Percentiles rank a stretch among this genome's conserved stretches.
Evolutionary conservation across 2,113 vertebrate species (phyloP).

Genomic region (Gyps fulvus): DNA sequence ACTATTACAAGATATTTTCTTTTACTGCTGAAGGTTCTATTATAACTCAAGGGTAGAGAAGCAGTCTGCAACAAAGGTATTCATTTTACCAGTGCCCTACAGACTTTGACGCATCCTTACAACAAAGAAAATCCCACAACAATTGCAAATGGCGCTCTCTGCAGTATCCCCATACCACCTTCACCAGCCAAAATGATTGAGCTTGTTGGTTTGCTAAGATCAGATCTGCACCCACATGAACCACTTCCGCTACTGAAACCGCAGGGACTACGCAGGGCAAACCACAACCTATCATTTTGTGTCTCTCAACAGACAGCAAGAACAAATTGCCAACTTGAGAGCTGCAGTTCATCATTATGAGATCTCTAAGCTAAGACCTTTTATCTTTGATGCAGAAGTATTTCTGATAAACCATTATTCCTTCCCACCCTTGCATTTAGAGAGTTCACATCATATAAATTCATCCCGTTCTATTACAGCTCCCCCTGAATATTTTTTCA

Average conservation of each 20-base stretch:
- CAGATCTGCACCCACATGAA: constrained; percentile 68
- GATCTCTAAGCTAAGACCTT: neutral
- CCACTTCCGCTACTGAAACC: constrained; percentile 70
- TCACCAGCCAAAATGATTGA: neutral
- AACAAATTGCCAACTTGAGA: neutral
- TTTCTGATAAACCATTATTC: neutral
- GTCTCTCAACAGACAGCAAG: neutral
- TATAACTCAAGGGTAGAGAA: neutral
- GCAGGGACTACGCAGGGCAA: constrained; percentile 50
- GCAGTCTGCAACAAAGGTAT: neutral
- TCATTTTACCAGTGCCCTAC: neutral
- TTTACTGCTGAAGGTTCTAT: neutral
- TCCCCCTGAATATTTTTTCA: neutral
- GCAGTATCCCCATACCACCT: constrained; percentile 17
- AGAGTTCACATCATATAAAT: fast-evolving
- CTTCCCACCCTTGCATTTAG: neutral
- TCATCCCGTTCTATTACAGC: neutral
- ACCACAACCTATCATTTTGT: constrained; percentile 49
- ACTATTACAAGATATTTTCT: too few species aligned
- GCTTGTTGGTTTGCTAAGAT: constrained; percentile 50
- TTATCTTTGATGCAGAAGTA: neutral
- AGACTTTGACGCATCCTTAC: neutral
- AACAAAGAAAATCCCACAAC: neutral
- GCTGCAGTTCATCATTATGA: neutral
- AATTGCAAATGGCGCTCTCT: neutral